Percentiles rank a stretch among this genome's conserved stretches.
Conservation (phyloP, 2,113 vertebrate genomes). For the Strix aluco region DNA sequence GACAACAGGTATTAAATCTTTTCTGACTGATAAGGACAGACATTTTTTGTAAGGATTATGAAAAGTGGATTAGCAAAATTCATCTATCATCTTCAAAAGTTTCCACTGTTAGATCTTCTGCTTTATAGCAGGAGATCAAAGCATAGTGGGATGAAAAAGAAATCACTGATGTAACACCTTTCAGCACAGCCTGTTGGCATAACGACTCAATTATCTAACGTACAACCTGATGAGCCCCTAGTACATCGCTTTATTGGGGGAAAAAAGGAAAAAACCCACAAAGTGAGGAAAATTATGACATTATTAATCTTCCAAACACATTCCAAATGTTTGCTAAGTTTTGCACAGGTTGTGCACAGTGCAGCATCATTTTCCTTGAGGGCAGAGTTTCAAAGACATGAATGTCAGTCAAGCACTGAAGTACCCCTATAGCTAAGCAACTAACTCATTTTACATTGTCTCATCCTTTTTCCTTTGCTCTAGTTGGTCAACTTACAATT, state of each 20-base stretch:
- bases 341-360: not conserved
- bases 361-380: not conserved
- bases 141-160: slow-evolving; percentile 30
- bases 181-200: not conserved
- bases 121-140: slow-evolving; percentile 54
- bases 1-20: slow-evolving; percentile 28
- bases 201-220: slow-evolving; percentile 16
- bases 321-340: not conserved
- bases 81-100: slow-evolving; percentile 51
- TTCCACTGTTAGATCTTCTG: slow-evolving; percentile 52
- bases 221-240: not conserved
- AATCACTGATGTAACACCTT: slow-evolving; percentile 29
- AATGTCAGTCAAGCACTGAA: not conserved
- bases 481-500: not conserved
- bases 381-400: not conserved
- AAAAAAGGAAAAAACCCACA: accelerated
- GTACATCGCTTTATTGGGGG: accelerated
- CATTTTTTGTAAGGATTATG: slow-evolving; percentile 22
- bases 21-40: slow-evolving; percentile 30
- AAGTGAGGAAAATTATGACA: not conserved
- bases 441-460: not conserved
- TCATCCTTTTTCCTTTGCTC: not conserved
- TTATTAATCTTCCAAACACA: not conserved
- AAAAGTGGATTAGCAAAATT: slow-evolving; percentile 49
- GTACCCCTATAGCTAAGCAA: not conserved